Evolutionary conservation across 1,140 invertebrate genomes (phyloP).

Genomic region (Halesus radiatus): DNA sequence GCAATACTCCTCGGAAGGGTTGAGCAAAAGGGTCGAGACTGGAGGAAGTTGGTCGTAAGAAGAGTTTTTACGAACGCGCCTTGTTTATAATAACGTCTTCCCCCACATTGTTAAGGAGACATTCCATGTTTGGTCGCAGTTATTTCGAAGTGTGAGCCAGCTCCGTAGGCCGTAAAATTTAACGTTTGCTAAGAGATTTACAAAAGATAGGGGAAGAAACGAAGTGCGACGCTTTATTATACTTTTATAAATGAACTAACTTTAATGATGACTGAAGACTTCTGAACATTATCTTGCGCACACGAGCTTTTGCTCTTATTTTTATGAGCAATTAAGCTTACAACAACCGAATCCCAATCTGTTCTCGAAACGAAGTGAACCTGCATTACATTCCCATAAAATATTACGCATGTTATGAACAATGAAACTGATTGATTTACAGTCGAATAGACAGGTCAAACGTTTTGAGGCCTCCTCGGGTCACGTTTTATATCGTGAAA

Average conservation of each 20-base stretch:
- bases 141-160: constrained; percentile 47
- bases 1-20: constrained; percentile 20
- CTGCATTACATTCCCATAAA: too few species aligned
- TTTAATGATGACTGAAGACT: constrained; percentile 33
- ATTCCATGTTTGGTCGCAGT: constrained; percentile 54
- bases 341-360: neutral
- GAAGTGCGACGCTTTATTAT: constrained; percentile 25
- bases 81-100: constrained; percentile 45
- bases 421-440: too few species aligned
- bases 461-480: neutral
- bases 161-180: constrained; percentile 38
- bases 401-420: too few species aligned
- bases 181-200: constrained; percentile 40
- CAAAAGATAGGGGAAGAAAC: constrained; percentile 41
- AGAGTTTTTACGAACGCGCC: constrained; percentile 41
- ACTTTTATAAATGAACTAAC: constrained; percentile 40
- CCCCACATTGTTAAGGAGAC: constrained; percentile 40
- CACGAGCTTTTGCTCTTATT: constrained; percentile 30
- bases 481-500: constrained; percentile 6
- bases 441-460: neutral
- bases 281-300: neutral
- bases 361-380: neutral
- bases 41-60: neutral
- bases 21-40: neutral
- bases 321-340: neutral